Evolutionary conservation across 30 jellyfish, hydroid and myxozoan genomes (phyloP).

Genomic region (Morbakka virulenta): DNA sequence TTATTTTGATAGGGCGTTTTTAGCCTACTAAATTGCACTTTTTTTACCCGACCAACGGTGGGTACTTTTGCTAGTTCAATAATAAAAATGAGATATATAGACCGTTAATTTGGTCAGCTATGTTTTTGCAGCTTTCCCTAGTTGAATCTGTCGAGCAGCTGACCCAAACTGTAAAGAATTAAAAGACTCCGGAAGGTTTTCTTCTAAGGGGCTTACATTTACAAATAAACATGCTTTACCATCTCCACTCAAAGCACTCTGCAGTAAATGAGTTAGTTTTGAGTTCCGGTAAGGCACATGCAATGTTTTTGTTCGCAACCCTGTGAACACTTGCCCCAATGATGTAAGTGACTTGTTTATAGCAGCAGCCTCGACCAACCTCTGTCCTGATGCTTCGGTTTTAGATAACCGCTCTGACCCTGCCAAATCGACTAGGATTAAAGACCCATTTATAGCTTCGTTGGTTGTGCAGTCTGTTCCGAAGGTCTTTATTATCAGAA

Average conservation of each 20-base stretch:
- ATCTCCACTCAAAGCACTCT: not conserved
- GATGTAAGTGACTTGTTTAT: not conserved
- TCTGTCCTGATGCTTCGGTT: not conserved
- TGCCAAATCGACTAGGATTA: not conserved
- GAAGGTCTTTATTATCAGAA: not conserved
- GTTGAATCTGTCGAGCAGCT: not conserved
- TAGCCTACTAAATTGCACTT: no score
- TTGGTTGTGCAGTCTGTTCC: not conserved
- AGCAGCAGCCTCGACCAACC: not conserved
- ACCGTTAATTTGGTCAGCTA: no score
- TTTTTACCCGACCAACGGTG: no score
- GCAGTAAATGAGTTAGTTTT: not conserved
- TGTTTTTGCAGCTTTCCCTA: not conserved
- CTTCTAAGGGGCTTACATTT: not conserved
- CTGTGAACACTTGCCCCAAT: not conserved
- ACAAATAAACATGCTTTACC: not conserved
- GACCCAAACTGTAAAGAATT: not conserved
- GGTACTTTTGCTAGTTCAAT: no score
- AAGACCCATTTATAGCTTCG: not conserved
- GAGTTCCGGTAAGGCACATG: not conserved
- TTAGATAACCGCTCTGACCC: not conserved
- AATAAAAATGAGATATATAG: no score
- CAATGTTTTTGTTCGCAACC: not conserved
- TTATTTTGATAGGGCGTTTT: no score
- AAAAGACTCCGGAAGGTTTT: not conserved